Evolutionary conservation across 2,113 vertebrate species (phyloP).

Genomic region (Pipa parva): DNA sequence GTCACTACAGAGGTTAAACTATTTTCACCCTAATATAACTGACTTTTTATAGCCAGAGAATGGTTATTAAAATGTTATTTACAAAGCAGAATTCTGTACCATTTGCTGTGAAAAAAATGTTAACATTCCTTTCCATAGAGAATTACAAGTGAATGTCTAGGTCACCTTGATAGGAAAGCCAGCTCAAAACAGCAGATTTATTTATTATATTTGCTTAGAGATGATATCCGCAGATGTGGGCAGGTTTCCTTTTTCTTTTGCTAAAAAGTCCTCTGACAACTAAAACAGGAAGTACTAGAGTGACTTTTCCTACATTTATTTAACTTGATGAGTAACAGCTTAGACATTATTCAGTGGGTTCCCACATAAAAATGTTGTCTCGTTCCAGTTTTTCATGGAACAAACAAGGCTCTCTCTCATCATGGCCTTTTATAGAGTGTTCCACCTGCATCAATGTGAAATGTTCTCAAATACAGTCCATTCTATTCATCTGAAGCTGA

Average conservation of each 20-base stretch:
- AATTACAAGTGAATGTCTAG: no score
- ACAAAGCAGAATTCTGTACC: no score
- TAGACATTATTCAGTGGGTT: slow-evolving; percentile 17
- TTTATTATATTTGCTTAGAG: neutral
- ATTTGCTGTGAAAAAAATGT: no score
- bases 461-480: neutral
- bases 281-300: slow-evolving; percentile 45
- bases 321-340: slow-evolving; percentile 39
- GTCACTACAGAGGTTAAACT: no score
- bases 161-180: no score
- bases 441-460: slow-evolving; percentile 8
- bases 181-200: neutral
- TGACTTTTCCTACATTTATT: slow-evolving; percentile 47
- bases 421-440: slow-evolving; percentile 8
- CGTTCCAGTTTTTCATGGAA: slow-evolving; percentile 45
- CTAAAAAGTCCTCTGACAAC: neutral
- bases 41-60: no score
- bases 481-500: neutral
- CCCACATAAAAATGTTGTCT: slow-evolving; percentile 20
- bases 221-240: slow-evolving; percentile 7
- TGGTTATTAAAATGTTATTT: no score
- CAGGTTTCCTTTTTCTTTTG: slow-evolving; percentile 49
- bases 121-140: no score
- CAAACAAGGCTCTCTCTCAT: slow-evolving; percentile 12
- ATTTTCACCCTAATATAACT: no score